phyloP scores from a whole-genome alignment of 2,888 invertebrate species.

The Volucella zonaria region DNA sequence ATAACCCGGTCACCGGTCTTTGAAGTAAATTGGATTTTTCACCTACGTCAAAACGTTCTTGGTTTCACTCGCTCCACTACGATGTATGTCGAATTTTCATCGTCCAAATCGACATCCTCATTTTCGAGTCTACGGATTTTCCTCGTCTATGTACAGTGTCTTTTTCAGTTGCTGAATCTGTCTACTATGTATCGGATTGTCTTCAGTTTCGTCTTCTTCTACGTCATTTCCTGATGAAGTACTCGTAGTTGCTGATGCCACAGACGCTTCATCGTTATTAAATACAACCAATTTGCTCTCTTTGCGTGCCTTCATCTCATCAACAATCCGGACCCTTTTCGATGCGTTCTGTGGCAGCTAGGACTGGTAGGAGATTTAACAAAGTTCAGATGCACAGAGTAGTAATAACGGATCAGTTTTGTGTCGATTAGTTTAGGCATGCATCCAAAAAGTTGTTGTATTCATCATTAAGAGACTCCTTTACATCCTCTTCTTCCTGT shows the following conservation, averaged over 20 bases:
- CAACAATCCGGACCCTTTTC: conserved; percentile 84
- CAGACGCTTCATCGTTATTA: conserved; percentile 73
- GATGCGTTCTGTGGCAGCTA: conserved; percentile 84
- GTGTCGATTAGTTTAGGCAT: conserved; percentile 85
- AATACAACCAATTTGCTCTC: conserved; percentile 79
- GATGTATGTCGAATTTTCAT: too few relatives aligned
- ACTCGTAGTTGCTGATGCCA: conserved; percentile 36
- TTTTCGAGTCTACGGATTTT: conserved; percentile 87
- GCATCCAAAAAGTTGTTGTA: too few relatives aligned
- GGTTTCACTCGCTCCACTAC: too few relatives aligned
- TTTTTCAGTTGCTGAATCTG: conserved; percentile 85
- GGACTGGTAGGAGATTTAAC: conserved; percentile 84
- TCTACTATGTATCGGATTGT: conserved; percentile 83
- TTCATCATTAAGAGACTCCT: conserved; percentile 76
- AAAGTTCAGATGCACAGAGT: conserved; percentile 85
- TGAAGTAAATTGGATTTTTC: conserved; percentile 81
- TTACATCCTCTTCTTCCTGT: conserved; percentile 62
- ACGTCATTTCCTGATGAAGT: too few relatives aligned
- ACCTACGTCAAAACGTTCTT: too few relatives aligned
- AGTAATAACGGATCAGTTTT: conserved; percentile 85
- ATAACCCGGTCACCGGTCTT: conserved; percentile 75
- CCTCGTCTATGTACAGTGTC: conserved; percentile 85
- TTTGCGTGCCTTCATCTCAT: conserved; percentile 83
- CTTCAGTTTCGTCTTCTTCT: conserved; percentile 76
- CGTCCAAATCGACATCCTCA: conserved; percentile 90